These are phyloP conservation scores for Thalassophryne amazonica DNA, from an alignment of 2,797 vertebrate species.

Conservation along the genomic window DNA sequence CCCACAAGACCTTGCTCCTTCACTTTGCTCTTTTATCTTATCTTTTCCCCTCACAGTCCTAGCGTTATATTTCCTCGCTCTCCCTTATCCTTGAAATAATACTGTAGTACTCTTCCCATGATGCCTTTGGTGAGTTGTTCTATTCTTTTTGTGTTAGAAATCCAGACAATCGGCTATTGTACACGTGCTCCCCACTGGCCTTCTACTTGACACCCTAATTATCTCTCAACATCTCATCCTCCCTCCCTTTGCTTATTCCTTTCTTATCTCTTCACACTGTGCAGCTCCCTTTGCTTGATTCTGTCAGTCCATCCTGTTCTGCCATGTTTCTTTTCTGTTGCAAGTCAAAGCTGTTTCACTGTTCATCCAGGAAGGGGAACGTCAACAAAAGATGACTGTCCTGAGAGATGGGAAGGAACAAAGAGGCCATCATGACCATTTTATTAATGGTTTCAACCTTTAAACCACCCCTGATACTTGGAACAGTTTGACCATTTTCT, in stretches of 20 bases:
- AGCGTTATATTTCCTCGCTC: constrained; percentile 13
- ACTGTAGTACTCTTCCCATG: constrained; percentile 13
- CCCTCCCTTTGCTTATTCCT: not conserved
- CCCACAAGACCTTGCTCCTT: constrained; percentile 13
- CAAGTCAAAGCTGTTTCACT: too few relatives aligned
- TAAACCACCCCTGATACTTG: too few relatives aligned
- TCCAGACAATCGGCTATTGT: constrained; percentile 30
- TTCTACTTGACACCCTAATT: constrained; percentile 34
- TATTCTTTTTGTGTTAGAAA: constrained; percentile 14
- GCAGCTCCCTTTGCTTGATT: constrained; percentile 10
- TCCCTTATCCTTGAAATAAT: constrained; percentile 21
- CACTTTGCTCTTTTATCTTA: constrained; percentile 1
- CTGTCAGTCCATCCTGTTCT: not conserved
- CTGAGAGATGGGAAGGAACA: too few relatives aligned
- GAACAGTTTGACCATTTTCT: too few relatives aligned
- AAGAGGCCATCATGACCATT: too few relatives aligned
- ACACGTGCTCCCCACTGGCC: constrained; percentile 23
- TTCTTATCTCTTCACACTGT: constrained; percentile 38
- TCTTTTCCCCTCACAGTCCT: constrained; percentile 20
- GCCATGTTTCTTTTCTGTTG: not conserved
- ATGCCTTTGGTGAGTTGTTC: not conserved
- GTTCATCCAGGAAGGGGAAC: too few relatives aligned
- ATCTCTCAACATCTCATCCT: constrained; percentile 23
- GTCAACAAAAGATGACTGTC: too few relatives aligned
- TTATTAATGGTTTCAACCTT: too few relatives aligned